Evolutionary conservation across 2,888 invertebrate species (phyloP), one percentile per base, ranked within the genome.

Genomic region (Elmis aenea): DNA sequence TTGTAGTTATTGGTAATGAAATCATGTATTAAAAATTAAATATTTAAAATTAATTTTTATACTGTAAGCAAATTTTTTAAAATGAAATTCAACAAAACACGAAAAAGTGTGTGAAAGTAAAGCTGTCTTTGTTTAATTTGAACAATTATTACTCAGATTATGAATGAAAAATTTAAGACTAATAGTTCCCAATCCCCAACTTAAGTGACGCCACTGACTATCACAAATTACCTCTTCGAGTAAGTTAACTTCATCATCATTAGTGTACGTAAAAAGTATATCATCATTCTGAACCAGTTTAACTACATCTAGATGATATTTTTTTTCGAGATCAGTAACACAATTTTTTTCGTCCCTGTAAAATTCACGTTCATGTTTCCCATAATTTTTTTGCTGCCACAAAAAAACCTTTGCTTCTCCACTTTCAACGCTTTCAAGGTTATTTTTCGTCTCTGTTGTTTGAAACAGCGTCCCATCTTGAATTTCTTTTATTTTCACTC

Each of bases 361-460:
- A 34, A 73, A 72, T 30, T 75, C 70, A 5, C 73, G 56, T 60
- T 86, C 85, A 51, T 66, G 67, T 5, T 67, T 64, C 45, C 80
- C 79, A 38, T 84, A 79, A 1, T 74, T 62, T 66, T 86, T 87
- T 55, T 85, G 75, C 59, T 87, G 86, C 87, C 87, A 87, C 47
- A 64, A 61, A 45, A 86, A 78, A 23, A 46, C 56, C 37, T 68
- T 61, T 21, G 48, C 45, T 32, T 59, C 53, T 52, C 56, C 33
- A n/a, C n/a, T n/a, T n/a, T n/a, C n/a, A 8, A 21, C 31, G 52
- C 33, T 50, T 42, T 15, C 42, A 36, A n/a, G 35, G 34, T 15
- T 38, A 26, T 20, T 44, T 46, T 21, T 30, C 27, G 8, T 45
- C 21, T 18, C 35, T 40, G n/a, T 29, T n/a, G n/a, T n/a, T n/a